Base-by-base conservation (phyloP, 2,888 invertebrate species). In the Agrochola lychnidis region DNA sequence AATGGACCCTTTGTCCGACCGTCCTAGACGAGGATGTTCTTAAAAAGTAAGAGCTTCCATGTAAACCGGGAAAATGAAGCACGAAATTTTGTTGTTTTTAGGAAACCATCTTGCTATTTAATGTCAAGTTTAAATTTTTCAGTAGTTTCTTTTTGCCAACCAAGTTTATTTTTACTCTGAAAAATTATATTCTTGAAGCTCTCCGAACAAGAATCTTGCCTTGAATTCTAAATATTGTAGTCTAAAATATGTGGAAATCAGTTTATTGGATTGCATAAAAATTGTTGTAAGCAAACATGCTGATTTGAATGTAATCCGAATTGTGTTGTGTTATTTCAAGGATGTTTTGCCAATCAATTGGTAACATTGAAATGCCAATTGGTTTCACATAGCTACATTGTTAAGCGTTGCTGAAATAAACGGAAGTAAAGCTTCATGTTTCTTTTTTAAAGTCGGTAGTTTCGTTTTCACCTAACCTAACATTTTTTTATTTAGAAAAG, bases 1-100 rank as follows among this genome's bases (percentile, higher is more conserved):
- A 95, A 95, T 91, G 90, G 89, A 88, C 78, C 89, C 89, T 93
- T 96, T 95, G 94, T 95, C 89, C 82, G 67, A 73, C 82, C 81
- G 88, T 92, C 90, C 90, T 90, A 93, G 90, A 90, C 88, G 86
- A 90, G 91, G 90, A 91, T 85, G 86, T 87, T 89, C 89, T 90
- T 90, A 86, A 86, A 89, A 90, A 83, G 73, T 85, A 83, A 90
- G 88, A 90, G 88, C 85, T 86, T 82, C 78, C 76, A 80, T 68
- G 79, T 78, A 79, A 82, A 84, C 87, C 79, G 82, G 86, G 79
- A 81, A 87, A 89, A 88, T 88, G 78, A 89, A 87, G 84, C 79
- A 73, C 67, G 62, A 76, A 85, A 79, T 82, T 73, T 78, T 64
- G 64, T 76, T 86, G 67, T 83, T 85, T 84, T 70, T 78, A 62